Evolutionary conservation across 2,113 vertebrate genomes (phyloP).

Genomic region (Myrmecophaga tridactyla): DNA sequence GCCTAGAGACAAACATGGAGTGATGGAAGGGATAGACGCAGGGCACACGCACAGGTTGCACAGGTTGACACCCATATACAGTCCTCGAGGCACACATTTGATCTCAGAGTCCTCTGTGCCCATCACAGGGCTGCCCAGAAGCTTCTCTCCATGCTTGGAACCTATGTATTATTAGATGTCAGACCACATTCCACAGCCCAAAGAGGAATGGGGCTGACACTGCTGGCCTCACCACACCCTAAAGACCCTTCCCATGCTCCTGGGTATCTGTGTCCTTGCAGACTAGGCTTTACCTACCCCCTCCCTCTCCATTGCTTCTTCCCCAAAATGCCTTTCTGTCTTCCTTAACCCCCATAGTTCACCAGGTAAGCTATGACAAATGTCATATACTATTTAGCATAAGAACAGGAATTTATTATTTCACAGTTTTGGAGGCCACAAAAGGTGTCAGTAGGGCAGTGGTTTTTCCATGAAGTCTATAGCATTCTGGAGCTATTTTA

Average conservation of each 20-base stretch:
- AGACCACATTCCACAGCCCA: not conserved
- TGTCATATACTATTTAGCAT: no score
- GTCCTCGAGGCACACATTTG: not conserved
- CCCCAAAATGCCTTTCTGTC: not conserved
- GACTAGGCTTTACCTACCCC: not conserved
- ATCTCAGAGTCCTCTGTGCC: not conserved
- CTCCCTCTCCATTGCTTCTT: not conserved
- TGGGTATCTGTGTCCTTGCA: not conserved
- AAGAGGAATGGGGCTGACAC: not conserved
- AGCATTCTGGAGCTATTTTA: no score
- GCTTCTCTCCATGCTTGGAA: not conserved
- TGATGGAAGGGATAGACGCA: not conserved
- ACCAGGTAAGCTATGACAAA: no score
- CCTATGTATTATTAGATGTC: no score
- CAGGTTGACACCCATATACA: no score
- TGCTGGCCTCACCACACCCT: not conserved
- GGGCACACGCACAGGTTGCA: not conserved
- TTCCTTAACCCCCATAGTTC: not conserved
- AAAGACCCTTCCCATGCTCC: not conserved
- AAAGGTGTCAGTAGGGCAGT: no score
- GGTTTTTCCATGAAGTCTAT: no score
- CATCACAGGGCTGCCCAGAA: not conserved
- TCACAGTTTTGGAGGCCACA: no score
- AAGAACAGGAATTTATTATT: no score
- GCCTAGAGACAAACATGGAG: not conserved